phyloP scores from a whole-genome alignment of 2,797 vertebrate genomes.

The Rhinoraja longicauda region DNA sequence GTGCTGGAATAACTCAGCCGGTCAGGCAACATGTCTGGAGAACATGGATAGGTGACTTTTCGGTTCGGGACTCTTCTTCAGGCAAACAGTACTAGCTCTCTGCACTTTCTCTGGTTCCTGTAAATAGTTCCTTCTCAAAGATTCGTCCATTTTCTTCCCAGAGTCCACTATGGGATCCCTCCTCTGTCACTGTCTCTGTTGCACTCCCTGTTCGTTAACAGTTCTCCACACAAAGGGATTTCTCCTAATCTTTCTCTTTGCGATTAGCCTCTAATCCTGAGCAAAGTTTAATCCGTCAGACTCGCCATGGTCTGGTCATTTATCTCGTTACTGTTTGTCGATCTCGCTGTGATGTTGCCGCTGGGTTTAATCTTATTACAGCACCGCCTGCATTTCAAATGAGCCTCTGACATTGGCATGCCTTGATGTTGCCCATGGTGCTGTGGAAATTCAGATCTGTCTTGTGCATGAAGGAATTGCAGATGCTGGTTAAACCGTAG shows the following conservation, averaged over 20 bases:
- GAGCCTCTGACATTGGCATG: not conserved
- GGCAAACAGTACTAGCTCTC: not conserved
- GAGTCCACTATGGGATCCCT: not conserved
- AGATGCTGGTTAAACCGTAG: no score
- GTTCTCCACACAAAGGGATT: not conserved
- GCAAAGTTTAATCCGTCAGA: not conserved
- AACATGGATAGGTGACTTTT: no score
- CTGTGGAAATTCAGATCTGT: not conserved
- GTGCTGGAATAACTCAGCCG: no score
- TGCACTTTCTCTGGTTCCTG: not conserved
- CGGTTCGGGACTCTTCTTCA: no score
- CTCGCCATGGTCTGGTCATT: not conserved
- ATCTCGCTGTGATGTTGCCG: not conserved
- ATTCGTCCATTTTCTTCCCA: not conserved
- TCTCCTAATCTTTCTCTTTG: not conserved
- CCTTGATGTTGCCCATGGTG: not conserved
- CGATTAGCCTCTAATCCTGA: not conserved
- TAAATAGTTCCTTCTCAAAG: not conserved
- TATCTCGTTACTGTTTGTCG: not conserved
- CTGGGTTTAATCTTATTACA: not conserved
- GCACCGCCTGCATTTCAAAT: not conserved
- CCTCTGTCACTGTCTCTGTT: not conserved
- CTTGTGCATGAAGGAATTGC: no score
- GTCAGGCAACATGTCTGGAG: no score
- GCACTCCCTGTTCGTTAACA: no score